phyloP scores from a whole-genome alignment of 2,888 invertebrate species.

The Aleiodes leptofemur region DNA sequence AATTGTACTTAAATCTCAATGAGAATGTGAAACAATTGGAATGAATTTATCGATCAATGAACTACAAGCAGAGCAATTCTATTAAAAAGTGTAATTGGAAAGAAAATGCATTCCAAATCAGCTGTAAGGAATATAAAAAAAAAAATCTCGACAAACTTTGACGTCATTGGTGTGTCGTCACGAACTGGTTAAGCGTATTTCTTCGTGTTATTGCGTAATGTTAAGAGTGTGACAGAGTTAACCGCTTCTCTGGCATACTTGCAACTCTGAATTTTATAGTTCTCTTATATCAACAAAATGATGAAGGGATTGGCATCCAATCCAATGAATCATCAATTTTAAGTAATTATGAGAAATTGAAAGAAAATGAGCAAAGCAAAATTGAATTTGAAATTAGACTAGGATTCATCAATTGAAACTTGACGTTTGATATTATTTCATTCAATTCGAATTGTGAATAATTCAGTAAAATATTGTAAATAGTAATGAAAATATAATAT shows the following conservation, averaged over 20 bases:
- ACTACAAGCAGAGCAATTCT: too few species aligned
- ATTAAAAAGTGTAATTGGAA: not conserved
- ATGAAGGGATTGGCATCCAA: not conserved
- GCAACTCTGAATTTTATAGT: not conserved
- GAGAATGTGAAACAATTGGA: too few species aligned
- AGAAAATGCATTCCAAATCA: not conserved
- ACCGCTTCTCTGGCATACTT: constrained; percentile 13
- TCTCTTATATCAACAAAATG: not conserved
- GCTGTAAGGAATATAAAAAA: not conserved
- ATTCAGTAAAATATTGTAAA: constrained; percentile 23
- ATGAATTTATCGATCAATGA: too few species aligned
- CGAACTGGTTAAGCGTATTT: constrained; percentile 6
- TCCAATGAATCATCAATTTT: not conserved
- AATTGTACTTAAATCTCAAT: too few species aligned
- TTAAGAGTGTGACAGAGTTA: constrained; percentile 14
- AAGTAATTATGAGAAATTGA: constrained; percentile 5
- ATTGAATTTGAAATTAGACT: too few species aligned
- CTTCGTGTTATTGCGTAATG: constrained; percentile 22
- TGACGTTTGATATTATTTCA: not conserved
- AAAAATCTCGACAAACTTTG: not conserved
- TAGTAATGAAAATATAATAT: constrained; percentile 14
- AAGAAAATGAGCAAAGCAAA: not conserved
- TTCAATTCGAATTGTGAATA: constrained; percentile 25
- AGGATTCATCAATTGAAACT: constrained; percentile 7
- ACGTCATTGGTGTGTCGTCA: constrained; percentile 29